Evolutionary conservation across 1,140 invertebrate genomes (phyloP).

Genomic region (Ostrea edulis): DNA sequence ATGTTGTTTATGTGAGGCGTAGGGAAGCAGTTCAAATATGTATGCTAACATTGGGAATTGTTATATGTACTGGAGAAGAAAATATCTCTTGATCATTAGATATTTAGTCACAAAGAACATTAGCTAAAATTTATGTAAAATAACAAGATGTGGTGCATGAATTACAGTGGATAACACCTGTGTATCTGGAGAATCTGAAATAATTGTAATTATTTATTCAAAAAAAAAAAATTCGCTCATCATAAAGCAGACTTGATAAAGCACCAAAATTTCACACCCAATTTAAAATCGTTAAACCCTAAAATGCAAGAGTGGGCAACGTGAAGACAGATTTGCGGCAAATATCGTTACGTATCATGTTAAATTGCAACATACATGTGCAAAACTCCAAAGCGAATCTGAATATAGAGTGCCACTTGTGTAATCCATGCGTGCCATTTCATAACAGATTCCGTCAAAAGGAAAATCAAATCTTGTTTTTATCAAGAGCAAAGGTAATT

Average conservation of each 20-base stretch:
- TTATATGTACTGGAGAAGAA: not conserved
- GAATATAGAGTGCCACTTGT: no score
- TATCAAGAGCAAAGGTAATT: conserved; percentile 31
- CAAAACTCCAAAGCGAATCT: no score
- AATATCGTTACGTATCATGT: no score
- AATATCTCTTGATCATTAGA: not conserved
- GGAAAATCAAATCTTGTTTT: conserved; percentile 29
- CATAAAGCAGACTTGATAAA: not conserved
- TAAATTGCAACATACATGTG: no score
- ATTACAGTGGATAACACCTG: not conserved
- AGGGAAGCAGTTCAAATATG: not conserved
- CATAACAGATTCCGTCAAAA: not conserved
- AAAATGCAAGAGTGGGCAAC: not conserved
- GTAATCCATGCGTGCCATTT: conserved; percentile 5
- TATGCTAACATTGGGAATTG: not conserved
- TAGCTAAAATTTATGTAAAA: conserved; percentile 11
- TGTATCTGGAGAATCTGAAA: not conserved
- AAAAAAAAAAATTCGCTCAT: not conserved
- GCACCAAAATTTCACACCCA: conserved; percentile 29
- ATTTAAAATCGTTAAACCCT: not conserved
- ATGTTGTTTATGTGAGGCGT: no score
- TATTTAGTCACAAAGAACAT: not conserved
- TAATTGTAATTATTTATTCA: conserved; percentile 21
- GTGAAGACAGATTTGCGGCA: no score
- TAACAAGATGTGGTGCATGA: not conserved